These are phyloP conservation scores for Pedicia rivosa DNA, from an alignment of 2,888 invertebrate species.

Conservation along the genomic window DNA sequence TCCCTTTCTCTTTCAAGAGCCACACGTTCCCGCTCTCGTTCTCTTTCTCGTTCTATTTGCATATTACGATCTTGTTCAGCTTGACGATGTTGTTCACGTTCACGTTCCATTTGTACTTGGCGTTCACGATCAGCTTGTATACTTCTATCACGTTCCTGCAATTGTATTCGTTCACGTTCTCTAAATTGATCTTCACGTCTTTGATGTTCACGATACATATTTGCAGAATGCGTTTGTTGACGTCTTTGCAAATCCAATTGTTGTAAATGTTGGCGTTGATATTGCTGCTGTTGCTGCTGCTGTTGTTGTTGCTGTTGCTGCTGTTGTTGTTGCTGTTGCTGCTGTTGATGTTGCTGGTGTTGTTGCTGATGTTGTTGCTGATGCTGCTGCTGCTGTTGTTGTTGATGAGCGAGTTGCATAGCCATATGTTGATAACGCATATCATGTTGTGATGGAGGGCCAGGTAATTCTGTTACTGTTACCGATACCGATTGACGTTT, in stretches of 20 bases:
- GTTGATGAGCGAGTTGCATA: constrained; percentile 30
- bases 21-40: constrained; percentile 21
- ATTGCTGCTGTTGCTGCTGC: constrained; percentile 10
- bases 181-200: constrained; percentile 9
- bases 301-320: constrained; percentile 11
- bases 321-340: constrained; percentile 22
- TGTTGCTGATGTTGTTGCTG: constrained; percentile 31
- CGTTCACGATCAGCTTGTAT: constrained; percentile 8
- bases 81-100: constrained; percentile 19
- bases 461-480: constrained; percentile 2
- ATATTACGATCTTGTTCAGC: constrained; percentile 20
- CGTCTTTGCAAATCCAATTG: constrained; percentile 19
- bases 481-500: constrained; percentile 13
- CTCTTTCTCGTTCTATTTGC: constrained; percentile 24
- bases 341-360: constrained; percentile 31
- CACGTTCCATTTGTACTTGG: constrained; percentile 18
- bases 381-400: constrained; percentile 17
- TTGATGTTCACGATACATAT: neutral
- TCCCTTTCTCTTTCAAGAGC: constrained; percentile 19
- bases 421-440: constrained; percentile 25
- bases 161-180: constrained; percentile 21
- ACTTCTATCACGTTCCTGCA: constrained; percentile 23
- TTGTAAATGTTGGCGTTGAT: constrained; percentile 21
- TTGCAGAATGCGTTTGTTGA: constrained; percentile 16
- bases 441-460: constrained; percentile 24